Evolutionary conservation across 2,888 invertebrate species (phyloP), one percentile per base, ranked within the genome.

Genomic region (Dione vanillae): DNA sequence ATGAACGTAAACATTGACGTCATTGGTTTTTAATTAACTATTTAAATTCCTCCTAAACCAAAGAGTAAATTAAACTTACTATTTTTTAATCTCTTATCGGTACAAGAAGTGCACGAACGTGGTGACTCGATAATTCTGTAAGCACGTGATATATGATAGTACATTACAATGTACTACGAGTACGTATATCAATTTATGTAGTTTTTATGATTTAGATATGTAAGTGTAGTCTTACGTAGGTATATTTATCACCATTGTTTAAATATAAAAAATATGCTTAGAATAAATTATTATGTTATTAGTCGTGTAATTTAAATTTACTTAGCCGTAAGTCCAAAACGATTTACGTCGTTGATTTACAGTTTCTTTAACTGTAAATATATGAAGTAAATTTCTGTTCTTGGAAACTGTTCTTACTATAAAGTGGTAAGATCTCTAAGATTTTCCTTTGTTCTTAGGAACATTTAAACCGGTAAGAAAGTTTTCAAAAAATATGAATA

Each of bases 141-240:
- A 35, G 43, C 61, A 43, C 61, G 67, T 68, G 61, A 68, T 51
- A 61, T 51, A 59, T 27, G 27, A 59, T 61, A 52, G 56, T 56
- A 19, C 5, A 5, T 20, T 12, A 3, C 5, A 27, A 5, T n/a
- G 27, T 27, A 27, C 27, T 27, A 27, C 27, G 27, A 27, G 27
- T 27, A 27, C 2, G 27, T 51, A 56, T 66, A 66, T 45, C 37
- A 52, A 52, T 68, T 43, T 43, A 41, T 68, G 52, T 52, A 52
- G 51, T 43, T 52, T 35, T 2, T 10, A 49, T 49, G 49, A 40
- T 41, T 16, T 49, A n/a, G 20, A 45, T 35, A 47, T 45, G 19
- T 16, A 3, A 49, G 41, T 37, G 9, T 54, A 45, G 45, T n/a
- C 2, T 8, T 19, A 40, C 19, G 58, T 10, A 41, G 58, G 12